Conservation (phyloP, 2,888 invertebrate species). For the Physocephala rufipes region DNA sequence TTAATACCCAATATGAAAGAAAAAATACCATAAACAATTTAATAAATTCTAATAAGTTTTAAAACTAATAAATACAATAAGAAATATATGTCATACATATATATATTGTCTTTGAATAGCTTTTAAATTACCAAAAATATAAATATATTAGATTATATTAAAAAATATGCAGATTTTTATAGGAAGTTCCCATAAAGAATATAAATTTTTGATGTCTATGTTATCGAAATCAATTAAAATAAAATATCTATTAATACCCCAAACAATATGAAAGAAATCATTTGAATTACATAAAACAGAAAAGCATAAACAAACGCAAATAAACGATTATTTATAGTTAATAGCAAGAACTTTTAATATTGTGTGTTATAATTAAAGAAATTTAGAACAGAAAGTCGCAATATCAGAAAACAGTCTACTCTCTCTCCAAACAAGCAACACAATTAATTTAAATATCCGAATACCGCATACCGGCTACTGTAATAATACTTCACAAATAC, state of each 20-base stretch:
- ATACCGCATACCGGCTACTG: too few species aligned
- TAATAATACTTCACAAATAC: too few species aligned
- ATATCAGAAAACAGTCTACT: slow-evolving; percentile 45
- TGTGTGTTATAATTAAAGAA: slow-evolving; percentile 38
- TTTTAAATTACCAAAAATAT: slow-evolving; percentile 17
- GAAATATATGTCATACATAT: slow-evolving; percentile 10
- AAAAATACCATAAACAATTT: slow-evolving; percentile 4
- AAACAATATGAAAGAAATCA: slow-evolving; percentile 1
- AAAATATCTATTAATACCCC: too few species aligned
- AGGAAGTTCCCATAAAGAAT: slow-evolving; percentile 26
- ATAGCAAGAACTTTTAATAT: slow-evolving; percentile 34
- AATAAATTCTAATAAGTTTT: not conserved
- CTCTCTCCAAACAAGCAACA: slow-evolving; percentile 34
- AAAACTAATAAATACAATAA: slow-evolving; percentile 11
- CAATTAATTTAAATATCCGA: too few species aligned
- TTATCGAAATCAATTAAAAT: slow-evolving; percentile 17
- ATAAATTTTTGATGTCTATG: slow-evolving; percentile 33
- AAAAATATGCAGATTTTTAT: slow-evolving; percentile 32
- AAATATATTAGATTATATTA: slow-evolving; percentile 21
- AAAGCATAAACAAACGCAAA: slow-evolving; percentile 4
- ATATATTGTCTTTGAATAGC: slow-evolving; percentile 25
- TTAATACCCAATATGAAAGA: slow-evolving; percentile 8
- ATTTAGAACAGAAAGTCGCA: slow-evolving; percentile 46
- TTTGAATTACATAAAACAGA: slow-evolving; percentile 11
- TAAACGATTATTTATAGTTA: slow-evolving; percentile 22